A percentile compares a stretch with the other conserved stretches of the same genome.
These are phyloP conservation scores for Sprattus sprattus DNA, from an alignment of 2,113 vertebrate species.

Conservation along the genomic window DNA sequence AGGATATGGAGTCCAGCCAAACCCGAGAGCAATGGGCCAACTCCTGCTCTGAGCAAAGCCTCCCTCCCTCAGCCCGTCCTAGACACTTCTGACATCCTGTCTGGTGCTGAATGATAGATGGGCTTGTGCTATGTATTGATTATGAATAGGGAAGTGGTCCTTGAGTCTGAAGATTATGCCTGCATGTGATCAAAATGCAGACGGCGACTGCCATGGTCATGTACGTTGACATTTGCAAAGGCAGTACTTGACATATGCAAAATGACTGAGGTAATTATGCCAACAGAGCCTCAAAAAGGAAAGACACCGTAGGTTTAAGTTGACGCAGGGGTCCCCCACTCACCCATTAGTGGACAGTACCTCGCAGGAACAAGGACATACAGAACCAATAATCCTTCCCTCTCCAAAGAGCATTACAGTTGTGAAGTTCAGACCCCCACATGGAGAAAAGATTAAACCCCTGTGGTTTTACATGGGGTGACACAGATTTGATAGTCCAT, in stretches of 20 bases:
- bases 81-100: conserved; percentile 38
- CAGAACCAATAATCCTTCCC: neutral
- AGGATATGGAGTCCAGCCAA: neutral
- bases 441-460: neutral
- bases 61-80: conserved; percentile 26
- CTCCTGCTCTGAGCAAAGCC: conserved; percentile 40
- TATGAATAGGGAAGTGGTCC: conserved; percentile 8
- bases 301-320: neutral
- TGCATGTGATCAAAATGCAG: conserved; percentile 22
- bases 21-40: conserved; percentile 27
- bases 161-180: conserved; percentile 27
- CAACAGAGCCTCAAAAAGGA: neutral
- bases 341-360: neutral
- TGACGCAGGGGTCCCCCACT: neutral
- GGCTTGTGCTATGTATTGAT: conserved; percentile 24
- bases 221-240: conserved; percentile 33
- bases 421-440: neutral
- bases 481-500: neutral
- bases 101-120: conserved; percentile 46
- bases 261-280: conserved; percentile 22
- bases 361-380: neutral
- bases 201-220: conserved; percentile 12
- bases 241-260: conserved; percentile 27
- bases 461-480: conserved; percentile 1
- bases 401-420: neutral